Base-by-base conservation (phyloP, 1,140 invertebrate species). In the Drosophila pruinosa region DNA sequence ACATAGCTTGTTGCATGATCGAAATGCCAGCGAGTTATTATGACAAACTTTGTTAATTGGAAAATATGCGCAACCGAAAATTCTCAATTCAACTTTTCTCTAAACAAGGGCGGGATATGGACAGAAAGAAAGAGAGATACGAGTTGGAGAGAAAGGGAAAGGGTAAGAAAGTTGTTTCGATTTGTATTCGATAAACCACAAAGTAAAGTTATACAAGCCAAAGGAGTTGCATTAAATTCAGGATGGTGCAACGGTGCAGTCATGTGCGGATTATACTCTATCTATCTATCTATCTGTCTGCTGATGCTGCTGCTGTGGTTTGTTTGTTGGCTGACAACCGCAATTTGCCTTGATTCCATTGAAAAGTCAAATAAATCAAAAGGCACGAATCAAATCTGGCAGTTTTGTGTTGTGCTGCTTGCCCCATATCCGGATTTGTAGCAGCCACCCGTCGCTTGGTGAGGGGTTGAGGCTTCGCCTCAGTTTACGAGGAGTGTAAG, bases 41-140 rank as follows among this genome's bases (percentile, higher is more conserved):
- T 86, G 81, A 88, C 81, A 88, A 86, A 86, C 61, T 86, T 86
- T 86, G 77, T 86, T 86, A 86, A 86, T 86, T 86, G 81, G 82
- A 86, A 86, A 86, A 81, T 88, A 88, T 86, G 86, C 77, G 26
- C 43, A 48, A 47, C 58, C 73, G 61, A 77, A 80, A 73, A 61
- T 67, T 72, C 53, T 65, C 52, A 21, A 54, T 54, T 54, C 21
- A 54, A 54, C 52, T 24, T 39, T 14, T 14, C n/a, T 36, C 28
- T 34, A 17, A 12, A 7, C 2, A 5, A 7, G 22, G n/a, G 21
- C 7, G 17, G n/a, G n/a, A n/a, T n/a, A n/a, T n/a, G n/a, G n/a
- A n/a, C n/a, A n/a, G n/a, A n/a, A n/a, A n/a, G n/a, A n/a, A 2
- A 21, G 10, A n/a, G n/a, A 19, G 36, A 10, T 31, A n/a, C n/a